Conservation (phyloP, 2,797 vertebrate genomes). For the Hyperoplus immaculatus region DNA sequence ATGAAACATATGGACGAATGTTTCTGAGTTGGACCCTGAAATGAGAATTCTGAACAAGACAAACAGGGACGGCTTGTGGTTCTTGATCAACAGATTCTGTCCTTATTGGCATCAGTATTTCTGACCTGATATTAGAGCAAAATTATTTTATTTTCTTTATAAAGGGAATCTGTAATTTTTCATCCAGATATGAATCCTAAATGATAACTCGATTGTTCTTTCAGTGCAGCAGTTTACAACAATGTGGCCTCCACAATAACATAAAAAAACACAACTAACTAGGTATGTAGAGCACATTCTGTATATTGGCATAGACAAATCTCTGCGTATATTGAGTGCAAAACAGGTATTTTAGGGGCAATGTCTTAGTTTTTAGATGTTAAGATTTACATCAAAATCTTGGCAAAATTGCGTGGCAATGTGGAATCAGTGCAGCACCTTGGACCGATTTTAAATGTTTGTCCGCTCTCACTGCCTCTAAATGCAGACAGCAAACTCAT, state of each 20-base stretch:
- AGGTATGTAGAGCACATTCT: conserved; percentile 33
- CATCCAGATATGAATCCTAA: conserved; percentile 63
- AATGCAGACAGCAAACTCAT: conserved; percentile 57
- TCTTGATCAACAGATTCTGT: conserved; percentile 10
- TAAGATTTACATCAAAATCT: conserved; percentile 20
- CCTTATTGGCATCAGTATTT: conserved; percentile 15
- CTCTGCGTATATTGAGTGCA: background rate
- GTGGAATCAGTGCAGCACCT: conserved; percentile 51
- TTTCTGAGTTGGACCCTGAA: conserved; percentile 36
- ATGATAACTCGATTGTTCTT: conserved; percentile 58
- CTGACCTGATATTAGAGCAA: conserved; percentile 26
- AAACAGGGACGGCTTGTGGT: conserved; percentile 18
- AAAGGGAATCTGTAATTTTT: conserved; percentile 62
- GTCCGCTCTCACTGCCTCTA: conserved; percentile 56
- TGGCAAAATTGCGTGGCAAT: conserved; percentile 46
- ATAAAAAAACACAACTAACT: conserved; percentile 5
- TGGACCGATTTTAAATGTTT: conserved; percentile 71
- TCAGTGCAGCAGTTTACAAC: conserved; percentile 26
- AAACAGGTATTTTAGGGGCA: conserved; percentile 29
- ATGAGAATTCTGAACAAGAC: conserved; percentile 27
- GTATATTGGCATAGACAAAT: conserved; percentile 7
- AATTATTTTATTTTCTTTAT: conserved; percentile 49
- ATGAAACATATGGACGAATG: conserved; percentile 47
- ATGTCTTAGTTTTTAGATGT: conserved; percentile 42
- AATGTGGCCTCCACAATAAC: conserved; percentile 14